A percentile compares a stretch with the other conserved stretches of the same genome.
Evolutionary conservation across 2,113 vertebrate species (phyloP).

Genomic region (Turnix velox): DNA sequence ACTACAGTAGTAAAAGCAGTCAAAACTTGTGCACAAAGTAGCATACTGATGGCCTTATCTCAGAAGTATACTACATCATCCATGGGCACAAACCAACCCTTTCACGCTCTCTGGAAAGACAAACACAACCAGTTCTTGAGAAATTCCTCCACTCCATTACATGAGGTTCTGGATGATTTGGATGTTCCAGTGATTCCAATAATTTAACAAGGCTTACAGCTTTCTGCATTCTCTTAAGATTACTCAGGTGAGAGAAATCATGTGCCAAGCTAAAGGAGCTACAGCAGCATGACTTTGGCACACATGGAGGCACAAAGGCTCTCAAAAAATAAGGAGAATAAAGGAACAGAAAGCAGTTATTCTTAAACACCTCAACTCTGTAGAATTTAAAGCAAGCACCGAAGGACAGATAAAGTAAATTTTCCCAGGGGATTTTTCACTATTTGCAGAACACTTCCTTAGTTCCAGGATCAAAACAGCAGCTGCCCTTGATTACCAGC

Average conservation of each 20-base stretch:
- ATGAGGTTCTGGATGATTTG: background rate
- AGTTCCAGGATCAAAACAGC: constrained; percentile 1
- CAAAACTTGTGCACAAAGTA: background rate
- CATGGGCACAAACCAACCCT: background rate
- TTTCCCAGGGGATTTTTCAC: background rate
- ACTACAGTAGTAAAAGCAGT: background rate
- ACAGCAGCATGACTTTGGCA: background rate
- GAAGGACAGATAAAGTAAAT: background rate
- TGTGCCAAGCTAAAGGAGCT: background rate
- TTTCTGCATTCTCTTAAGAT: background rate
- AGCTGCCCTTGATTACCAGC: background rate
- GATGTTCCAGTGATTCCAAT: background rate
- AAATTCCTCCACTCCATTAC: background rate
- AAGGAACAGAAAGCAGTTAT: background rate
- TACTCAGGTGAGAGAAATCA: background rate
- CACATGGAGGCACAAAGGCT: background rate
- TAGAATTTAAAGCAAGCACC: background rate
- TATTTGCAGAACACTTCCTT: background rate
- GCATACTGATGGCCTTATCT: background rate
- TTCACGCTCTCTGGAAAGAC: background rate
- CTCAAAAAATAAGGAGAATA: background rate
- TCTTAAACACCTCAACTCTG: background rate
- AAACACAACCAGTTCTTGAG: background rate
- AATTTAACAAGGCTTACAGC: background rate
- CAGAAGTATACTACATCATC: background rate